phyloP scores from a whole-genome alignment of 1,140 invertebrate genomes.

The Goniozus legneri region DNA sequence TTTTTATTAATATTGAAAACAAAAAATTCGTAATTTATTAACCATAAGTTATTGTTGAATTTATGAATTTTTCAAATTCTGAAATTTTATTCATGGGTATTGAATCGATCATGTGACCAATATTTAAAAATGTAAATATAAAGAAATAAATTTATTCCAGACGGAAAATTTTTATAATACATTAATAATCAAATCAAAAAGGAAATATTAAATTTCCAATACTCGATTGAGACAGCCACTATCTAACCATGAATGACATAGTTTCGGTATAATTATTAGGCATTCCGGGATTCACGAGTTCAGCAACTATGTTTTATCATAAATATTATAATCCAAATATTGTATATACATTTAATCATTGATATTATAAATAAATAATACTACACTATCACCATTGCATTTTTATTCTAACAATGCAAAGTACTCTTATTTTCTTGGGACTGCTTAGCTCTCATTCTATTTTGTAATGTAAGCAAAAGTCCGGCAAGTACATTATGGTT shows the following conservation, averaged over 20 bases:
- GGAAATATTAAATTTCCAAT: too few relatives aligned
- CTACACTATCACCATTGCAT: conserved; percentile 13
- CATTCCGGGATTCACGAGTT: conserved; percentile 46
- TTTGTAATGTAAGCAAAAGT: conserved; percentile 74
- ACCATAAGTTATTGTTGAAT: too few relatives aligned
- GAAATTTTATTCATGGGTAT: too few relatives aligned
- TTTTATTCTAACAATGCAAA: conserved; percentile 45
- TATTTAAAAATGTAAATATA: too few relatives aligned
- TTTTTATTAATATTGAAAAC: too few relatives aligned
- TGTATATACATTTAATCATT: conserved; percentile 48
- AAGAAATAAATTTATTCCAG: too few relatives aligned
- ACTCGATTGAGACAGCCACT: conserved; percentile 41
- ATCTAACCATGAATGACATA: conserved; percentile 27
- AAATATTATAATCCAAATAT: conserved; percentile 39
- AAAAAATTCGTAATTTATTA: too few relatives aligned
- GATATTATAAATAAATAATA: conserved; percentile 19
- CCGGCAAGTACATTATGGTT: conserved; percentile 86
- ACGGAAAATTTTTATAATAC: too few relatives aligned
- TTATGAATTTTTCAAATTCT: too few relatives aligned
- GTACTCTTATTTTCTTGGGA: conserved; percentile 41
- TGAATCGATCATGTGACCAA: too few relatives aligned
- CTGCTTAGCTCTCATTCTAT: conserved; percentile 67
- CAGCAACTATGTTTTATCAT: conserved; percentile 38
- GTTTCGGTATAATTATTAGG: conserved; percentile 42
- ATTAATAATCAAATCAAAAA: too few relatives aligned